These are phyloP conservation scores for Phaonia tiefii DNA, from an alignment of 2,888 invertebrate species.

Conservation along the genomic window DNA sequence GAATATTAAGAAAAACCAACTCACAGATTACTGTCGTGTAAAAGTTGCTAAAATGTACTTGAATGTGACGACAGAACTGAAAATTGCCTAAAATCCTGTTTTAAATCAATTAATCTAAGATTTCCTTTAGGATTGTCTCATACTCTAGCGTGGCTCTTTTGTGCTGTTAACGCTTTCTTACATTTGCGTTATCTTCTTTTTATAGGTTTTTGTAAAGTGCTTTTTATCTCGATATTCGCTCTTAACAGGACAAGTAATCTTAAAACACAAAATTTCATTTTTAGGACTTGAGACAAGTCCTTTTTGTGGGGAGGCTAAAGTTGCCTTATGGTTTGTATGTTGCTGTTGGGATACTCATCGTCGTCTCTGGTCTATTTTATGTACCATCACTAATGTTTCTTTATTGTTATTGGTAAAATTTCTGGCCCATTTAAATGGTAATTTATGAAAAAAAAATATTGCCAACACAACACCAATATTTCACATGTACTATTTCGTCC, in stretches of 20 bases:
- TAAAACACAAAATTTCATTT: constrained; percentile 21
- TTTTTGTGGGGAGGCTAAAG: background rate
- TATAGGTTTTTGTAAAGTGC: constrained; percentile 19
- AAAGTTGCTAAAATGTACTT: constrained; percentile 13
- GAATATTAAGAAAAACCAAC: no score
- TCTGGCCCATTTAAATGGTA: constrained; percentile 59
- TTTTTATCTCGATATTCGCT: constrained; percentile 2
- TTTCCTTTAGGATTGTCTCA: constrained; percentile 2
- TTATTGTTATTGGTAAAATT: constrained; percentile 62
- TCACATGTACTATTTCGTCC: background rate
- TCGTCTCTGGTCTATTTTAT: constrained; percentile 52
- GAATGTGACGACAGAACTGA: background rate
- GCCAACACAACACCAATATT: constrained; percentile 22
- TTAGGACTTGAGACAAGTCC: constrained; percentile 21
- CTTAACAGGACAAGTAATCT: background rate
- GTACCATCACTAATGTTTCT: constrained; percentile 60
- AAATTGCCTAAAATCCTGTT: constrained; percentile 5
- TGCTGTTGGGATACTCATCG: constrained; percentile 14
- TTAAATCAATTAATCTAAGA: constrained; percentile 24
- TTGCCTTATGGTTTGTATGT: background rate
- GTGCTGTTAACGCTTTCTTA: constrained; percentile 34
- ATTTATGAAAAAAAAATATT: constrained; percentile 46
- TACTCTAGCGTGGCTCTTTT: constrained; percentile 13
- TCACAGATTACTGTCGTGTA: background rate
- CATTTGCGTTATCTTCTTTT: background rate